phyloP scores from a whole-genome alignment of 2,888 invertebrate species.

The Periphyllus acericola region DNA sequence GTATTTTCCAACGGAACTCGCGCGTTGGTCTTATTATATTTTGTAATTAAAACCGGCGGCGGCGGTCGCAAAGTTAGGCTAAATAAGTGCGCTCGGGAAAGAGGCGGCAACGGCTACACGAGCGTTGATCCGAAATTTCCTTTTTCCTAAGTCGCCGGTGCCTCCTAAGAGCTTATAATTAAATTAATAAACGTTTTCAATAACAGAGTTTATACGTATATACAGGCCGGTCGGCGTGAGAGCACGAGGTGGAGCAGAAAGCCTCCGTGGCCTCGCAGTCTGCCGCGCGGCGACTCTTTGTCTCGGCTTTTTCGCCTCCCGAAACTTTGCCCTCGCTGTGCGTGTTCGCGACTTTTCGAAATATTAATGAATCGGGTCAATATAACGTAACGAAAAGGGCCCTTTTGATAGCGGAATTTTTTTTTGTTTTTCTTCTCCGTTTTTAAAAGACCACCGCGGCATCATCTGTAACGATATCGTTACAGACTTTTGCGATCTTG shows the following conservation, averaged over 20 bases:
- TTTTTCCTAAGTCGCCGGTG: conserved; percentile 1
- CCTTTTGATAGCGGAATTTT: conserved; percentile 23
- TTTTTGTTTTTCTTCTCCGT: background rate
- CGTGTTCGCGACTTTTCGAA: background rate
- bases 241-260: conserved; percentile 5
- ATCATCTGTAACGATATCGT: background rate
- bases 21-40: background rate
- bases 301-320: background rate
- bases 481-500: background rate
- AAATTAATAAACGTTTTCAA: conserved; percentile 58
- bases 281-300: background rate
- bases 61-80: background rate
- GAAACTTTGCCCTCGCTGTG: background rate
- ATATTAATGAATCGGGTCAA: conserved; percentile 41
- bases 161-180: conserved; percentile 42
- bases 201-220: conserved; percentile 2
- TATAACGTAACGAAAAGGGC: background rate
- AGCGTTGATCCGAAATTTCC: conserved; percentile 3
- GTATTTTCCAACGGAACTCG: background rate
- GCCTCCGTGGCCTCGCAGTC: background rate
- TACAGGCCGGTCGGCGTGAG: conserved; percentile 1
- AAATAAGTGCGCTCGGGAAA: background rate
- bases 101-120: background rate
- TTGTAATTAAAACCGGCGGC: conserved; percentile 5
- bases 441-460: background rate